These are phyloP conservation scores for Monarcha castaneiventris DNA, from an alignment of 2,113 vertebrate species.

Conservation along the genomic window DNA sequence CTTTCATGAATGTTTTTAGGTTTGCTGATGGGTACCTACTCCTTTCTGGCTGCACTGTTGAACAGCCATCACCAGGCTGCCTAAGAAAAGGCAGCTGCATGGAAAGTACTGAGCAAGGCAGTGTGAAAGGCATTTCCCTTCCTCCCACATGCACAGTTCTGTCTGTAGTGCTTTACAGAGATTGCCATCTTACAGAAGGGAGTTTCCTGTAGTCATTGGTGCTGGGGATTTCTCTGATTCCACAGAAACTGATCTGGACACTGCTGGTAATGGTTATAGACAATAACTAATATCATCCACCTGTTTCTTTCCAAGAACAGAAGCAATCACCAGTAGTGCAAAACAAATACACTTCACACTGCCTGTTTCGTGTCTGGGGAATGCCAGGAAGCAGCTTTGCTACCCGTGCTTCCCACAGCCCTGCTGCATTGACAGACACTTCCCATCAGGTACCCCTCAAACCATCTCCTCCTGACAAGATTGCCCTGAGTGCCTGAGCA, in stretches of 20 bases:
- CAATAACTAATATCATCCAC: not conserved
- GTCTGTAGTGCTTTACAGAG: not conserved
- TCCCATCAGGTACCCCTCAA: not conserved
- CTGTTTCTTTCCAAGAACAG: not conserved
- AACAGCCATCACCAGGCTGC: not conserved
- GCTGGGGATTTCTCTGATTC: not conserved
- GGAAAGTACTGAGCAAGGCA: not conserved
- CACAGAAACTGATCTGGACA: not conserved
- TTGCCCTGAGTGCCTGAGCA: not conserved
- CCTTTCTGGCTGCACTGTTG: not conserved
- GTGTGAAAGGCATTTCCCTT: not conserved
- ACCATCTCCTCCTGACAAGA: not conserved
- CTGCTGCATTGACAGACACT: not conserved
- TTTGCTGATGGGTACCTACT: not conserved
- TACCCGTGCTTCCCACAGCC: not conserved
- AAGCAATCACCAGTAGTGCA: not conserved
- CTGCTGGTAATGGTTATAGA: not conserved
- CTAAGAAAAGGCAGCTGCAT: not conserved
- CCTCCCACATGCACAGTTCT: not conserved
- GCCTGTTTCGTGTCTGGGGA: not conserved
- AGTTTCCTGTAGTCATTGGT: not conserved
- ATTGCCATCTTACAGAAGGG: not conserved
- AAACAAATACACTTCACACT: not conserved
- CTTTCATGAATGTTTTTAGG: not conserved
- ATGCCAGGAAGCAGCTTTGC: not conserved